Evolutionary conservation across 2,113 vertebrate species (phyloP).

Genomic region (Aythya baeri): DNA sequence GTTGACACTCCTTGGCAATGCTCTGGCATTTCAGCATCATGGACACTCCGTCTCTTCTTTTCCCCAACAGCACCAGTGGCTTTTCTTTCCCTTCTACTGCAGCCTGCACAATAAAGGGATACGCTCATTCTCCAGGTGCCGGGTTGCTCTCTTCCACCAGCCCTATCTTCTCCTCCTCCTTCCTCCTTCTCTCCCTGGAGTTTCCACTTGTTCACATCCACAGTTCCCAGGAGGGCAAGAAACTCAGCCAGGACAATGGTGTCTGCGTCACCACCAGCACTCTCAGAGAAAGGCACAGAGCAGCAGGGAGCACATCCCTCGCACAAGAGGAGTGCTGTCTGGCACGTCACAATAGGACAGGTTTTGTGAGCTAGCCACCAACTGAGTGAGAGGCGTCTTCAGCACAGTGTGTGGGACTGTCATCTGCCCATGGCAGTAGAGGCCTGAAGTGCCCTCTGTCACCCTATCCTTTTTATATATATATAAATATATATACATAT

Average conservation of each 20-base stretch:
- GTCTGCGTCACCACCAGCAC: conserved; percentile 40
- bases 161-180: neutral
- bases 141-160: neutral
- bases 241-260: neutral
- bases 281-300: neutral
- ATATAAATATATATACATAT: conserved; percentile 50
- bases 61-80: conserved; percentile 26
- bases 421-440: neutral
- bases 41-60: conserved; percentile 23
- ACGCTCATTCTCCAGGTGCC: neutral
- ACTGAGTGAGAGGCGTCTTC: neutral
- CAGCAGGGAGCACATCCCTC: neutral
- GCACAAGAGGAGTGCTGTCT: neutral
- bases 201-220: neutral
- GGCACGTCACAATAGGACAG: neutral
- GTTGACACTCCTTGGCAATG: conserved; percentile 53
- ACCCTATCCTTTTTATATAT: conserved; percentile 56
- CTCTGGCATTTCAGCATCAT: conserved; percentile 53
- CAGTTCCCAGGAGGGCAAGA: neutral
- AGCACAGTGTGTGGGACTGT: neutral
- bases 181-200: neutral
- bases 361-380: neutral
- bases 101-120: conserved; percentile 48
- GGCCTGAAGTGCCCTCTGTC: conserved; percentile 20
- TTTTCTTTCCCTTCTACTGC: conserved; percentile 34